Base-by-base conservation (phyloP, 2,797 vertebrate species). In the Hylomyscus alleni region DNA sequence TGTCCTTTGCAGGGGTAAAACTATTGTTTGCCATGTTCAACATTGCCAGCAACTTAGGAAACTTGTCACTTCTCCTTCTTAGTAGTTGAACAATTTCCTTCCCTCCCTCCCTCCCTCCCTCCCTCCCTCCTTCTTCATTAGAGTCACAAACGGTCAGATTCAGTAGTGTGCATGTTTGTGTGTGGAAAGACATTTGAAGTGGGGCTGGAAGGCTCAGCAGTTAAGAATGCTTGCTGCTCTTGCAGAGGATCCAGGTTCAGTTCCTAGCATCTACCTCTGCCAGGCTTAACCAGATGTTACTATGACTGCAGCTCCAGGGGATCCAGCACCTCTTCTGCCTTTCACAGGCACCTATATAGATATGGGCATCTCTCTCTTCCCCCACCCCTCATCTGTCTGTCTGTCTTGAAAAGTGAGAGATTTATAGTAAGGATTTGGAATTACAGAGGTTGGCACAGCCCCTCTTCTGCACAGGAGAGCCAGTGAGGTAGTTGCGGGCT, bases 1-100 rank as follows among this genome's bases (percentile, higher is more conserved):
- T 78, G 50, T 76, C 29, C 34, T 76, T 85, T 91, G 90, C 52
- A 89, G 81, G 75, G 76, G 37, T 77, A 77, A n/a, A 82, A 37
- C 37, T 86, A 77, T 92, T 94, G 85, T 40, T 65, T 72, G 15
- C n/a, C 34, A 9, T 72, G 40, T 50, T 54, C 34, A 60, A 34
- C 5, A 52, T 60, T 78, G 76, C 50, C 47, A 90, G 0, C 44
- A 76, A 69, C 72, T 76, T 90, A 44, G 75, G 65, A 73, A 50
- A 1, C 22, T 83, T 44, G 14, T 20, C 91, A 44, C 84, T 60
- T 62, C 37, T 52, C 19, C 69, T 54, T 94, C 78, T 80, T 67
- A 84, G 20, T 50, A 67, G 44, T 19, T 73, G 54, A 83, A 78
- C 52, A 93, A 4, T 92, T 83, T n/a, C n/a, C n/a, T n/a, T n/a